Conservation (phyloP, 2,113 vertebrate genomes). For the Amphiprion ocellaris region DNA sequence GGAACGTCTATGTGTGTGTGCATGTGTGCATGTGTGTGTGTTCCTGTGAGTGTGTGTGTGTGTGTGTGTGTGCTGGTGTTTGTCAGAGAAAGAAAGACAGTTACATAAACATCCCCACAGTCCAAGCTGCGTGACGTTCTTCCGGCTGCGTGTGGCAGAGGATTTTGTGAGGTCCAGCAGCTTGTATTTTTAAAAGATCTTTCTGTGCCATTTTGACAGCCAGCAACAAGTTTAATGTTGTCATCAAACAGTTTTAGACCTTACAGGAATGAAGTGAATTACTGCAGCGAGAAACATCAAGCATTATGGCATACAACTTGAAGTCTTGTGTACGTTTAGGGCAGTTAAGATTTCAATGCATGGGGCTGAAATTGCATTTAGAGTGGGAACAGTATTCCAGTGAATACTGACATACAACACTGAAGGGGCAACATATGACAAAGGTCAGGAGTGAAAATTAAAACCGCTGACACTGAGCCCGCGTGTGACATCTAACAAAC, state of each 20-base stretch:
- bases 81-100: slow-evolving; percentile 32
- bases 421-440: not conserved
- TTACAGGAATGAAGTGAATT: too few species aligned
- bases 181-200: slow-evolving; percentile 11
- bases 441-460: not conserved
- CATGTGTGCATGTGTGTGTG: not conserved
- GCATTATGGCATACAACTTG: too few species aligned
- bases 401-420: not conserved
- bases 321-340: not conserved
- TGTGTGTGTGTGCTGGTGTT: slow-evolving; percentile 23
- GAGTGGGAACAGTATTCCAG: not conserved
- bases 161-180: slow-evolving; percentile 25
- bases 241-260: not conserved
- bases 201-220: slow-evolving; percentile 8
- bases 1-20: slow-evolving; percentile 33
- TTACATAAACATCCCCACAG: slow-evolving; percentile 65
- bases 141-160: slow-evolving; percentile 29
- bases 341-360: not conserved
- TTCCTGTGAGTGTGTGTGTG: slow-evolving; percentile 25
- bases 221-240: not conserved
- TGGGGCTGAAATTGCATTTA: not conserved
- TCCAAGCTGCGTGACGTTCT: slow-evolving; percentile 54
- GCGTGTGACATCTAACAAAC: not conserved
- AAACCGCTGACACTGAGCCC: slow-evolving; percentile 3
- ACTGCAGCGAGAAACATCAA: too few species aligned